These are phyloP conservation scores for Holothuria leucospilota DNA, from an alignment of 53 echinoderm and acorn worm species.

Conservation along the genomic window DNA sequence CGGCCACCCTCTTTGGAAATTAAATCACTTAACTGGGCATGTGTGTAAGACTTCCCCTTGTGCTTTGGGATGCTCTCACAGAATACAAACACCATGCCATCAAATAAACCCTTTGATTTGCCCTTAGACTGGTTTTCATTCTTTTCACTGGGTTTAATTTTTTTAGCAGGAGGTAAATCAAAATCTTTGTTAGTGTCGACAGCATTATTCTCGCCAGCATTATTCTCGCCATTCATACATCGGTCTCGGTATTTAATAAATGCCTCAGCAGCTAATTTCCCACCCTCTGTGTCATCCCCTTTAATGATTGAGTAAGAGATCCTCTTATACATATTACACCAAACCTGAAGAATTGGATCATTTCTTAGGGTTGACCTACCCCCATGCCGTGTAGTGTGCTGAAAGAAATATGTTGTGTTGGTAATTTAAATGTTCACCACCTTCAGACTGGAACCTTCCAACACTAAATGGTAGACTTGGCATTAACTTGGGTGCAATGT, in stretches of 20 bases:
- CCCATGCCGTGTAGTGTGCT: constrained; percentile 74
- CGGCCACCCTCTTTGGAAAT: background rate
- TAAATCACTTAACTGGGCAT: background rate
- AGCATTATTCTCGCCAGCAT: too few relatives aligned
- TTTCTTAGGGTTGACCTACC: constrained; percentile 44
- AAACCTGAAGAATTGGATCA: constrained; percentile 26
- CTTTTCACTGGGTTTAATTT: too few relatives aligned
- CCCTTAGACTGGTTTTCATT: too few relatives aligned
- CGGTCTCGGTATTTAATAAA: background rate
- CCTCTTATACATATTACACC: constrained; percentile 18
- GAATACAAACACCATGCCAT: background rate
- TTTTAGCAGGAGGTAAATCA: background rate
- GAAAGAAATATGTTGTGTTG: constrained; percentile 61
- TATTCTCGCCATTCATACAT: background rate
- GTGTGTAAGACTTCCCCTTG: background rate
- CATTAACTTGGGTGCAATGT: constrained; percentile 66
- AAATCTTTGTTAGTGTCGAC: too few relatives aligned
- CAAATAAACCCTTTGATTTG: background rate
- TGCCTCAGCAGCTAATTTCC: background rate
- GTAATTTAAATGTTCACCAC: constrained; percentile 75
- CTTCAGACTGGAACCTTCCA: constrained; percentile 70
- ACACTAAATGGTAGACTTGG: constrained; percentile 53
- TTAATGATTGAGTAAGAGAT: background rate
- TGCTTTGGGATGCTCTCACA: background rate
- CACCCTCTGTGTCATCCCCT: background rate